Conservation (phyloP, 1,140 invertebrate species). For the Aphelenchoides avenae region DNA sequence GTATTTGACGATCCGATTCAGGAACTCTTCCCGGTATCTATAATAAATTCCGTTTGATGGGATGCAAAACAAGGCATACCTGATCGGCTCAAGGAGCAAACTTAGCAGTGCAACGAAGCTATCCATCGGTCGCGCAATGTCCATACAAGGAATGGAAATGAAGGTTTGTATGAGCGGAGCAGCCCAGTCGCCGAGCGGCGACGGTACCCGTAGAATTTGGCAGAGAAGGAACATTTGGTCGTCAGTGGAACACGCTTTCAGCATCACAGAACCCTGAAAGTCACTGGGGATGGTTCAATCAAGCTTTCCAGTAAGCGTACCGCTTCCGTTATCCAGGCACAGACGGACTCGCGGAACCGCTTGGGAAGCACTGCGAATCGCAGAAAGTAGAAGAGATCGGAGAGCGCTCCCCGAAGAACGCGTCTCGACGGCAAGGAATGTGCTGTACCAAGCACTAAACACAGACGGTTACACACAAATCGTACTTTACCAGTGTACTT, state of each 20-base stretch:
- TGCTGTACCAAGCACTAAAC: slow-evolving; percentile 28
- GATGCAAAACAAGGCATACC: slow-evolving; percentile 6
- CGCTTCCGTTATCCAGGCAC: slow-evolving; percentile 39
- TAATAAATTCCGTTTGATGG: too few species aligned
- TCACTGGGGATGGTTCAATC: too few species aligned
- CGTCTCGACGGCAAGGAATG: background rate
- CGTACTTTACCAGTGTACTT: slow-evolving; percentile 4
- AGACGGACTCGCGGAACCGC: slow-evolving; percentile 31
- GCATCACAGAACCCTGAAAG: slow-evolving; percentile 25
- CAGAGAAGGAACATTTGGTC: slow-evolving; percentile 40
- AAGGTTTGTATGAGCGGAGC: slow-evolving; percentile 40
- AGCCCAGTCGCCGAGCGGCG: slow-evolving; percentile 28
- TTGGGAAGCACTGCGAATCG: slow-evolving; percentile 38
- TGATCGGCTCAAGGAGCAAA: slow-evolving; percentile 21
- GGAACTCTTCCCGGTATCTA: slow-evolving; percentile 33
- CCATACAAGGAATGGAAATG: slow-evolving; percentile 28
- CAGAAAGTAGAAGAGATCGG: slow-evolving; percentile 41
- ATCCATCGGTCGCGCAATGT: slow-evolving; percentile 23
- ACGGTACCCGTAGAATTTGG: slow-evolving; percentile 34
- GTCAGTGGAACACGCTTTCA: slow-evolving; percentile 33
- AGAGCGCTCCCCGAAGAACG: slow-evolving; percentile 28
- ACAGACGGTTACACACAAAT: background rate
- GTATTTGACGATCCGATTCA: slow-evolving; percentile 22
- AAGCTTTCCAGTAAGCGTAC: slow-evolving; percentile 4
- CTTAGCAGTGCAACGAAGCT: slow-evolving; percentile 33